Conservation (phyloP, 2,797 vertebrate genomes). For the Distichodus sexfasciatus region DNA sequence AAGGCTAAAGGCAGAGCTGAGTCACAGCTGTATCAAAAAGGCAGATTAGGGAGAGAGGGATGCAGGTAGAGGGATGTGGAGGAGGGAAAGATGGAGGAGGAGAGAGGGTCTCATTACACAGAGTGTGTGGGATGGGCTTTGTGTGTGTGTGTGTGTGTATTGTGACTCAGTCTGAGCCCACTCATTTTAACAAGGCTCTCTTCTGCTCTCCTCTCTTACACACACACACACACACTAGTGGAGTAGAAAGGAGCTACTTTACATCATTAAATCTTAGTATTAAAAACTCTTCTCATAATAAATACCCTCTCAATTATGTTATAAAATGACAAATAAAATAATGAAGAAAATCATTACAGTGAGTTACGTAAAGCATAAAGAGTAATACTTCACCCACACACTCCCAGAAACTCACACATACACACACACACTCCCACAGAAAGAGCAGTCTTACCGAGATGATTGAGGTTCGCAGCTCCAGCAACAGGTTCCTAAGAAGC, state of each 20-base stretch:
- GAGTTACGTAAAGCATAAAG: background rate
- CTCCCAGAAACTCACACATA: background rate
- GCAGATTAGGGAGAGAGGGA: slow-evolving; percentile 11
- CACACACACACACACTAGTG: background rate
- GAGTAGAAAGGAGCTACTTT: background rate
- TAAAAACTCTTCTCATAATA: too few species aligned
- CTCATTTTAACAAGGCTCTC: too few species aligned
- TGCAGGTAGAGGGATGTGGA: slow-evolving; percentile 30
- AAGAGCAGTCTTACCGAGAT: slow-evolving; percentile 79
- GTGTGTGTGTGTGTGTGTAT: slow-evolving; percentile 17
- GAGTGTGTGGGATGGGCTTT: slow-evolving; percentile 20
- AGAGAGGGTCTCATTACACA: slow-evolving; percentile 29
- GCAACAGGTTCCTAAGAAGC: slow-evolving; percentile 88
- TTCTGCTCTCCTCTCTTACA: too few species aligned
- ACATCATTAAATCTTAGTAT: background rate
- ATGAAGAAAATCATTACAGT: too few species aligned
- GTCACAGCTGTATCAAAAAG: background rate
- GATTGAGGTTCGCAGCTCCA: slow-evolving; percentile 84
- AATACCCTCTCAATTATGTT: too few species aligned
- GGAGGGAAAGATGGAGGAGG: slow-evolving; percentile 10
- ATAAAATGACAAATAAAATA: too few species aligned
- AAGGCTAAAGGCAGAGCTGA: background rate
- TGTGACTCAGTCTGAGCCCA: background rate
- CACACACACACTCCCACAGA: background rate
- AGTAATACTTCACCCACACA: background rate